Evolutionary conservation across 2,113 vertebrate genomes (phyloP).

Genomic region (Australoheros scitulus): DNA sequence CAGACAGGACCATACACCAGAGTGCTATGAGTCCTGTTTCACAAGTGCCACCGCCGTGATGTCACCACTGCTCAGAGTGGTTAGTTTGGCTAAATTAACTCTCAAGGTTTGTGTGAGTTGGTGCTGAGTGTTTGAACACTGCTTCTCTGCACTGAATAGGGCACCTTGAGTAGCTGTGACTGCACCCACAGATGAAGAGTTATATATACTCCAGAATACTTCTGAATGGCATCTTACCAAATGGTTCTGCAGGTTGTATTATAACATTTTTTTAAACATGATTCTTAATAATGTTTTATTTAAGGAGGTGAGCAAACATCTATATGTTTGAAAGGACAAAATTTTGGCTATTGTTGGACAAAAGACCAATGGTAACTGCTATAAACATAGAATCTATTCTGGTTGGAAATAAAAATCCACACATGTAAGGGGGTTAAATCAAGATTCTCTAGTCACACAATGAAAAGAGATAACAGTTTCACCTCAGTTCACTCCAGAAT

Average conservation of each 20-base stretch:
- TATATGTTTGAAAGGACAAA: background rate
- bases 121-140: constrained; percentile 2
- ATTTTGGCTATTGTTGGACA: background rate
- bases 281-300: background rate
- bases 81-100: background rate
- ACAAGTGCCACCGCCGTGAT: background rate
- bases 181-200: background rate
- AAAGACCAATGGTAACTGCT: background rate
- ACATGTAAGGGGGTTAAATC: background rate
- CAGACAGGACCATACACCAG: background rate
- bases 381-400: background rate
- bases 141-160: background rate
- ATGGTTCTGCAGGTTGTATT: background rate
- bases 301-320: background rate
- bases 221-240: constrained; percentile 2
- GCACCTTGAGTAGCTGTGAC: background rate
- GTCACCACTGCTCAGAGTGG: background rate
- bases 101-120: background rate
- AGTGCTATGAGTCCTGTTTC: background rate
- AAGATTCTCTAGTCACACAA: background rate
- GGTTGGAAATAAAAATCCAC: background rate
- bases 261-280: background rate
- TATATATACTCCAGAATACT: background rate
- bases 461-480: background rate
- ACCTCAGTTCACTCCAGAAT: background rate